Conservation (phyloP, 1,140 invertebrate genomes). For the Drosophila albomicans region DNA sequence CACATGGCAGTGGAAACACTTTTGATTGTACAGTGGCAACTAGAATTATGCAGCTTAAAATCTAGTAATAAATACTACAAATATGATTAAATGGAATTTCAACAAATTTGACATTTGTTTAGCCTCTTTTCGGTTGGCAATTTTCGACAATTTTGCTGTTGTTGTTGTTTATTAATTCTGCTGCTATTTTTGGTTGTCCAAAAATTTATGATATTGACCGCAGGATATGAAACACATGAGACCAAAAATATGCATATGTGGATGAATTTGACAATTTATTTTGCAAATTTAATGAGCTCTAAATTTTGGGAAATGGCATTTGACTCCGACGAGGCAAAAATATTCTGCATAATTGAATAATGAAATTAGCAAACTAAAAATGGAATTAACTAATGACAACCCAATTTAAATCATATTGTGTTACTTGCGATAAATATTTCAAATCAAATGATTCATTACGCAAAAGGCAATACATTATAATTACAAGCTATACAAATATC, state of each 20-base stretch:
- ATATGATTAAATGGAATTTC: slow-evolving; percentile 27
- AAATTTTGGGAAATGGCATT: slow-evolving; percentile 28
- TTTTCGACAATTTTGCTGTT: slow-evolving; percentile 14
- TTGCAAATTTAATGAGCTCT: slow-evolving; percentile 54
- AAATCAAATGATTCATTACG: no score
- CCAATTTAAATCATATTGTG: neutral
- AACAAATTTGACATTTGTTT: slow-evolving; percentile 44
- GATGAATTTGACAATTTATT: slow-evolving; percentile 31
- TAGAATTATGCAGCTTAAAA: slow-evolving; percentile 16
- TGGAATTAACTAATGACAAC: neutral
- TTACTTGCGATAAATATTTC: neutral
- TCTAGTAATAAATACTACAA: slow-evolving; percentile 27
- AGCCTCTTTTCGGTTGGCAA: slow-evolving; percentile 13
- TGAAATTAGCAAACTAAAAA: slow-evolving; percentile 13
- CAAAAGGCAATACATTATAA: no score
- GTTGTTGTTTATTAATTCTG: neutral
- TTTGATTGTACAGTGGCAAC: slow-evolving; percentile 28
- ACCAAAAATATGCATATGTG: slow-evolving; percentile 33
- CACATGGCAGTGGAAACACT: slow-evolving; percentile 17
- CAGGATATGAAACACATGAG: slow-evolving; percentile 35
- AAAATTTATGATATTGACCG: slow-evolving; percentile 41
- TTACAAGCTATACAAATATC: neutral
- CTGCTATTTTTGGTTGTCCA: slow-evolving; percentile 9
- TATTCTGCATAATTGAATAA: slow-evolving; percentile 52
- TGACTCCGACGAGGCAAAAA: slow-evolving; percentile 16